Base-by-base conservation (phyloP, 2,797 vertebrate genomes). In the Lutjanus campechanus region DNA sequence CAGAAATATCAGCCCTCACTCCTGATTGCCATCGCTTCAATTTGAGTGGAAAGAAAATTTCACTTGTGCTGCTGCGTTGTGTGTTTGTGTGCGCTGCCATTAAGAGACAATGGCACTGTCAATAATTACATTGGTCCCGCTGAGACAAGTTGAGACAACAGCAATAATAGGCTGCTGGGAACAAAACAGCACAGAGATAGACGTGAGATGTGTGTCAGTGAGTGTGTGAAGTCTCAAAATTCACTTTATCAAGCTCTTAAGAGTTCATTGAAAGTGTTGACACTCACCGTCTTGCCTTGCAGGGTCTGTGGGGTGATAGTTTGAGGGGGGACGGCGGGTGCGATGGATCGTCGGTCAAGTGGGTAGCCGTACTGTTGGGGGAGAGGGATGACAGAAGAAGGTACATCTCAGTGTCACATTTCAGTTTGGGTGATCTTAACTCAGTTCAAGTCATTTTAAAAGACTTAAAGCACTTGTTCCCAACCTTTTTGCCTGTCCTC, bases 251-350 rank as follows among this genome's bases (percentile, higher is more conserved):
- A 25, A 25, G 16, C 56, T 17, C 15, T 1, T 54, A 7, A 59
- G 47, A 16, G 25, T n/a, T 17, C 4, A 49, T 10, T 60, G 61
- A 53, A 12, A 43, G 19, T 20, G 19, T 8, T 36, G 16, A 36
- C 16, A 93, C 97, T 96, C 94, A 99, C 98, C 90, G 97, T 98
- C 95, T 98, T 99, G 79, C 97, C 96, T 82, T 99, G 98, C 79
- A 99, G 96, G 54, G 93, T 95, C 96, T 98, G 97, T 29, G 97
- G 84, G 56, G 95, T 96, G 88, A 98, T 86, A 77, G 96, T 95
- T 88, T 96, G 97, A 56, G 96, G 87, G 69, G 94, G 90, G 69
- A 96, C 74, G 61, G 87, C 88, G 41, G 94, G 92, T 50, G 96
- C 93, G 82, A 96, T 93, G 19, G 96, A 96, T 72, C 96, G 95